A percentile compares a stretch with the other conserved stretches of the same genome.
phyloP scores from a whole-genome alignment of 2,888 invertebrate species.

The Tillus elongatus region DNA sequence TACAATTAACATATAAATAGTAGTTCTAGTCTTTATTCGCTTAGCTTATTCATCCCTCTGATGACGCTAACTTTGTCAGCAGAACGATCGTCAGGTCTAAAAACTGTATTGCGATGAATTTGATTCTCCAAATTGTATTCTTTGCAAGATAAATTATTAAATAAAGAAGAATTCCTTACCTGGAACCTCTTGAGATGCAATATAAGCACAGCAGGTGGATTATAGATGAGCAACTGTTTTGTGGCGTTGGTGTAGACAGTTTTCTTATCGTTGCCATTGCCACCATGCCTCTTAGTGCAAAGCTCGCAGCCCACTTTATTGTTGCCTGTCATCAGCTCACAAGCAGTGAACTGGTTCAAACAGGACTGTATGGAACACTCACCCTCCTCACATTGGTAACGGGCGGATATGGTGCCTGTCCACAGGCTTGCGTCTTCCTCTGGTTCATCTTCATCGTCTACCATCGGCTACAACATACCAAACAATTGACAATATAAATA shows the following conservation, averaged over 20 bases:
- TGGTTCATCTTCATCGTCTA: constrained; percentile 30
- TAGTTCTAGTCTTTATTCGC: too few species aligned
- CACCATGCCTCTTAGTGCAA: constrained; percentile 69
- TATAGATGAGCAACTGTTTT: constrained; percentile 77
- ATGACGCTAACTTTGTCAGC: too few species aligned
- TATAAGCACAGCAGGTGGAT: constrained; percentile 88
- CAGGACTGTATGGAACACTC: constrained; percentile 83
- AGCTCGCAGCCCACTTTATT: constrained; percentile 90
- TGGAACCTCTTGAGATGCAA: constrained; percentile 94
- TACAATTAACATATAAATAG: too few species aligned
- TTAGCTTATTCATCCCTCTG: too few species aligned
- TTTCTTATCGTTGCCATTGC: constrained; percentile 57
- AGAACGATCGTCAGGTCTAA: too few species aligned
- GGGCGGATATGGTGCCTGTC: constrained; percentile 44
- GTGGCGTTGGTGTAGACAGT: constrained; percentile 73
- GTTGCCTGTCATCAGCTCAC: constrained; percentile 82
- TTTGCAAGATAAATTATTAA: not conserved
- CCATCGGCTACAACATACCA: too few species aligned
- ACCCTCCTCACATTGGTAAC: constrained; percentile 65
- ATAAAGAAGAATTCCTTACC: constrained; percentile 40
- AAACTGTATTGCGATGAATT: too few species aligned
- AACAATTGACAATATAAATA: too few species aligned
- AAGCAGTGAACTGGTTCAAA: constrained; percentile 83
- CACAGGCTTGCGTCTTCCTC: constrained; percentile 30
- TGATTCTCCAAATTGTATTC: too few species aligned